Percentiles rank a stretch among this genome's conserved stretches.
These are phyloP conservation scores for Spheniscus mendiculus DNA, from an alignment of 2,113 vertebrate genomes.

Conservation along the genomic window DNA sequence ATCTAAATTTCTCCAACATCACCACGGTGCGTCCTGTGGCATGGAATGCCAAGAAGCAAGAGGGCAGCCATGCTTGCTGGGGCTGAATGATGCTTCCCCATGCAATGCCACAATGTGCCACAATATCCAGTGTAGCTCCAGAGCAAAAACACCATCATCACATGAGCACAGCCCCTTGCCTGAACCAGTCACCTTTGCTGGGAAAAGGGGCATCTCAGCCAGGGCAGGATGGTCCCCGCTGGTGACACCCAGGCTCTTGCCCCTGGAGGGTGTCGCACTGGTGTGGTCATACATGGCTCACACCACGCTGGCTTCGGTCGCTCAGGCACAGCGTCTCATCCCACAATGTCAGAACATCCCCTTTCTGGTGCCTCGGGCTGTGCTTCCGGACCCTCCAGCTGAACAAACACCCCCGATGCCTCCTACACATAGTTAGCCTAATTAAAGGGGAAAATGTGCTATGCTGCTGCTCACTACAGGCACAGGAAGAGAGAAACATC, in stretches of 20 bases:
- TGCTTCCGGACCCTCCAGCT: not conserved
- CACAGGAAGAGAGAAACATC: not conserved
- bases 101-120: accelerated
- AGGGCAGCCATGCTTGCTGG: not conserved
- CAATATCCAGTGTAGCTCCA: not conserved
- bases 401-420: not conserved
- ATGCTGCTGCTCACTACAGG: not conserved
- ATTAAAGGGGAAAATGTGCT: not conserved
- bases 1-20: not conserved
- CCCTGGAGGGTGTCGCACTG: not conserved
- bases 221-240: not conserved
- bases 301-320: accelerated
- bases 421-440: not conserved
- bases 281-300: accelerated
- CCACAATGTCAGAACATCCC: accelerated
- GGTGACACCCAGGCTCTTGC: not conserved
- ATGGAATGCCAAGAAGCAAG: not conserved
- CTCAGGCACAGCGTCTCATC: not conserved
- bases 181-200: not conserved
- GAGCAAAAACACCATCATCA: not conserved
- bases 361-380: not conserved
- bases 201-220: not conserved
- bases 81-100: not conserved
- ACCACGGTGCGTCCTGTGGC: accelerated
- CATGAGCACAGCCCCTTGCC: not conserved